A percentile compares a stretch with the other conserved stretches of the same genome.
These are phyloP conservation scores for Synanthedon formicaeformis DNA, from an alignment of 2,888 invertebrate species.

Conservation along the genomic window DNA sequence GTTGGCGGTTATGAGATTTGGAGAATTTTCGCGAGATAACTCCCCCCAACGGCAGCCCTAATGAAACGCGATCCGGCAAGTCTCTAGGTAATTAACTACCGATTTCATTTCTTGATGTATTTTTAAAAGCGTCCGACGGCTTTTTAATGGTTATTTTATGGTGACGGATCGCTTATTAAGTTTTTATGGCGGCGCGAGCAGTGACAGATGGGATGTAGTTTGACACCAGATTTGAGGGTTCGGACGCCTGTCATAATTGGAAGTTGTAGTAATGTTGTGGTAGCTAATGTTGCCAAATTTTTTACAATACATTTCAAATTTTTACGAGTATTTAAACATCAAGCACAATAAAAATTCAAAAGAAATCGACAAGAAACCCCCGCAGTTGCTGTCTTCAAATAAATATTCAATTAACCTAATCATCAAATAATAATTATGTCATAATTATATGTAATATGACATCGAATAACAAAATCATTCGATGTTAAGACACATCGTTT, in stretches of 20 bases:
- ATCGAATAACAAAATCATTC: no score
- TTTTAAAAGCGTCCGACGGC: conserved; percentile 68
- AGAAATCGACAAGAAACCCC: no score
- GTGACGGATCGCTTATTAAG: conserved; percentile 70
- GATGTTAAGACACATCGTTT: no score
- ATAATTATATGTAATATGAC: no score
- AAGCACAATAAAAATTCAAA: no score
- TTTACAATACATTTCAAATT: not conserved
- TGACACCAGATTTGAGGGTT: conserved; percentile 63
- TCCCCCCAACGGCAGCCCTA: conserved; percentile 24
- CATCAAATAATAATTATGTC: no score
- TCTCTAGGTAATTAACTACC: conserved; percentile 69
- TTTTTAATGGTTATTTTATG: conserved; percentile 71
- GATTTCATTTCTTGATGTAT: conserved; percentile 69
- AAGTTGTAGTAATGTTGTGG: not conserved
- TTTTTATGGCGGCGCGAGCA: conserved; percentile 54
- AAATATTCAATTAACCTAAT: no score
- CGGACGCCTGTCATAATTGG: not conserved
- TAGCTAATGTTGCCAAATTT: not conserved
- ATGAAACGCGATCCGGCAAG: conserved; percentile 55
- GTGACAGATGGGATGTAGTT: conserved; percentile 67
- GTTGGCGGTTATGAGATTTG: conserved; percentile 2
- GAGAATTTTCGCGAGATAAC: conserved; percentile 12
- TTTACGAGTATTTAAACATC: no score
- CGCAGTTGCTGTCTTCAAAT: no score